Evolutionary conservation across 2,888 invertebrate species (phyloP).

Genomic region (Chrysomela aeneicollis): DNA sequence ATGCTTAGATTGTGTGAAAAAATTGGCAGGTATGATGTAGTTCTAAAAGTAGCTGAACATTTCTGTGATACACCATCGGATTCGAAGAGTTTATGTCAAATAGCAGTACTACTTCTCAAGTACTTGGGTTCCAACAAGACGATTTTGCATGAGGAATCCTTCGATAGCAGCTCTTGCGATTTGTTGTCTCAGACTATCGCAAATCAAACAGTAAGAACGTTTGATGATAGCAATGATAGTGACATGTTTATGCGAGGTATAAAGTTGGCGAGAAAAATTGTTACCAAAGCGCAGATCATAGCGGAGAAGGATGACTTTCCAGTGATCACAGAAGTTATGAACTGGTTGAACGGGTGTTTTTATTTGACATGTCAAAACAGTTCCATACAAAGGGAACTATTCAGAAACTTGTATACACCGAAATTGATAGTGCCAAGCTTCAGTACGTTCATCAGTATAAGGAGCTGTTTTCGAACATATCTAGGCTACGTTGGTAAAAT

Average conservation of each 20-base stretch:
- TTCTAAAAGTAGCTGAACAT: slow-evolving; percentile 42
- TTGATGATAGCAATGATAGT: slow-evolving; percentile 6
- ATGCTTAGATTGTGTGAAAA: slow-evolving; percentile 45
- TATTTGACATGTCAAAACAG: slow-evolving; percentile 36
- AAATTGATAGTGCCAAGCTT: slow-evolving; percentile 32
- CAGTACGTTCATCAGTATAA: slow-evolving; percentile 37
- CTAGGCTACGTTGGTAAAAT: slow-evolving; percentile 36
- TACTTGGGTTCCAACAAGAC: slow-evolving; percentile 32
- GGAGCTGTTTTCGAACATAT: slow-evolving; percentile 36
- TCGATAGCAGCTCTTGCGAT: slow-evolving; percentile 16
- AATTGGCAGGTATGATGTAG: slow-evolving; percentile 40
- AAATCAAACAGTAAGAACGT: neutral
- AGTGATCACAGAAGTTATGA: slow-evolving; percentile 41
- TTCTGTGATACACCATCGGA: slow-evolving; percentile 38
- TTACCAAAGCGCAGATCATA: slow-evolving; percentile 44
- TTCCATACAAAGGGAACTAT: slow-evolving; percentile 27
- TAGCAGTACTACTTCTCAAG: slow-evolving; percentile 46
- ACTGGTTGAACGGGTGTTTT: slow-evolving; percentile 44
- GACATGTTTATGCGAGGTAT: slow-evolving; percentile 37
- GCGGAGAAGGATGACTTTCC: slow-evolving; percentile 36
- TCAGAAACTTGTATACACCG: slow-evolving; percentile 31
- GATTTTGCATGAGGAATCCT: slow-evolving; percentile 12
- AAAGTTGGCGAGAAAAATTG: slow-evolving; percentile 33
- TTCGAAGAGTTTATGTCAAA: slow-evolving; percentile 42
- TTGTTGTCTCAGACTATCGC: slow-evolving; percentile 21